A percentile compares a stretch with the other conserved stretches of the same genome.
Evolutionary conservation across 2,888 invertebrate species (phyloP).

Genomic region (Congeria kusceri): DNA sequence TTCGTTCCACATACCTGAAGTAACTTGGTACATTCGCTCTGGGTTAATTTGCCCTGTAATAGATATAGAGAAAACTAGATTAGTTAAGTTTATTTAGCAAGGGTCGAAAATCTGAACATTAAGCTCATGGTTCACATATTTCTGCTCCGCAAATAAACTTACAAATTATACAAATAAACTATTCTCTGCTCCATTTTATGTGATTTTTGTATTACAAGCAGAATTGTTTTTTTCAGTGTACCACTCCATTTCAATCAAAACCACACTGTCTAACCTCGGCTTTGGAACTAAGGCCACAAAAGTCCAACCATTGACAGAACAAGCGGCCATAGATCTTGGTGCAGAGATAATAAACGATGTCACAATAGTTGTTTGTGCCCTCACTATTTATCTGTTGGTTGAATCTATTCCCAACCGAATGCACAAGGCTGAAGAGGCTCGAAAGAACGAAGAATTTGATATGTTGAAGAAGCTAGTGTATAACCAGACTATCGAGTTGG

Average conservation of each 20-base stretch:
- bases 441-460: constrained; percentile 41
- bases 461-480: constrained; percentile 32
- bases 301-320: constrained; percentile 48
- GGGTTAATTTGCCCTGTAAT: no score
- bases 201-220: no score
- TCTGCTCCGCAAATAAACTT: no score
- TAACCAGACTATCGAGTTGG: constrained; percentile 38
- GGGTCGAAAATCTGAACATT: no score
- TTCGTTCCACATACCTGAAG: no score
- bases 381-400: constrained; percentile 46
- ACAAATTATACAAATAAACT: no score
- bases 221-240: constrained; percentile 40
- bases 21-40: no score
- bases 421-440: constrained; percentile 31
- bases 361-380: constrained; percentile 42
- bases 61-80: no score
- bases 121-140: no score
- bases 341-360: constrained; percentile 52
- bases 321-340: constrained; percentile 57
- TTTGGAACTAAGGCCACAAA: constrained; percentile 43
- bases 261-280: constrained; percentile 33
- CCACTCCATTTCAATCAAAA: constrained; percentile 43
- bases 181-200: no score
- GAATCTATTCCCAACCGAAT: constrained; percentile 24
- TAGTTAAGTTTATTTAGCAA: no score